Conservation (phyloP, 2,888 invertebrate species). For the Coenonympha glycerion region DNA sequence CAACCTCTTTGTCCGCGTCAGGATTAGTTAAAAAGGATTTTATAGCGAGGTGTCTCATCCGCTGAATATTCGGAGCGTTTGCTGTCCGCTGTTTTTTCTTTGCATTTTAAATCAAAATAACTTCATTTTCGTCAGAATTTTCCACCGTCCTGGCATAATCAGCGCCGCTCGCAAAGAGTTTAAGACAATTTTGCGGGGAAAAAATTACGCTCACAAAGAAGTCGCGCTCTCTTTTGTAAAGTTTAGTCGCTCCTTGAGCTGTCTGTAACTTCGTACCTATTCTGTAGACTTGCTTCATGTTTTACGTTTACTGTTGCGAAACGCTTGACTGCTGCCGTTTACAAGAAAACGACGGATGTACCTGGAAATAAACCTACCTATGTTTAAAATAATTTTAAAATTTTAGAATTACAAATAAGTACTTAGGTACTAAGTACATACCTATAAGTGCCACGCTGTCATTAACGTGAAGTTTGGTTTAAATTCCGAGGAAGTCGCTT, state of each 20-base stretch:
- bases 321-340: conserved; percentile 6
- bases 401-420: no score
- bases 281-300: conserved; percentile 10
- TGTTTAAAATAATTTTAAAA: no score
- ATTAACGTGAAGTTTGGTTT: no score
- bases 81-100: conserved; percentile 52
- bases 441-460: no score
- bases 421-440: no score
- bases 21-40: conserved; percentile 62
- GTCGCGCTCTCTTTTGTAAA: conserved; percentile 48
- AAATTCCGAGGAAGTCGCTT: no score
- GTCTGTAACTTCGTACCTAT: no score
- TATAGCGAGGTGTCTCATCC: conserved; percentile 46
- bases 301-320: conserved; percentile 27
- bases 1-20: conserved; percentile 37
- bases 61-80: conserved; percentile 34
- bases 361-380: no score
- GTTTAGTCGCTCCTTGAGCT: conserved; percentile 36
- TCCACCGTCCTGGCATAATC: conserved; percentile 64
- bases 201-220: conserved; percentile 54
- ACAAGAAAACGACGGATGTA: conserved; percentile 1
- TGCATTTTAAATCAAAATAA: conserved; percentile 72
- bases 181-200: conserved; percentile 61
- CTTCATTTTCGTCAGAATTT: conserved; percentile 65
- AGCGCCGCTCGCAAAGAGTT: conserved; percentile 60